These are phyloP conservation scores for Steinernema khuongi DNA, from an alignment of 1,140 invertebrate species.

Conservation along the genomic window DNA sequence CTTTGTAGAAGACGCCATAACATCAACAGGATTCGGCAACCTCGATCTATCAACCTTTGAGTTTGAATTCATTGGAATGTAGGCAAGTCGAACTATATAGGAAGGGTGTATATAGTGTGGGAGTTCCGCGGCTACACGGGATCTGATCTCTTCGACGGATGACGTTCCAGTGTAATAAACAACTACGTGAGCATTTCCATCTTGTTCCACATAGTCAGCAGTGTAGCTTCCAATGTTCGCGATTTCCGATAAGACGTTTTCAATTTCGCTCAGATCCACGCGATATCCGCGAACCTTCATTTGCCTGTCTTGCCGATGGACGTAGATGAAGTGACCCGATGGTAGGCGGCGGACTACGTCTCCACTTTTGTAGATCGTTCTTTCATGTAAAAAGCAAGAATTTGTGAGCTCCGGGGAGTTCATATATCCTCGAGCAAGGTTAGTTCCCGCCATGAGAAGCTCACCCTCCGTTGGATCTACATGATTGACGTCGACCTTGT, in stretches of 20 bases:
- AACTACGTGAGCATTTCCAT: constrained; percentile 14
- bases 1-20: no score
- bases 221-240: not conserved
- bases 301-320: constrained; percentile 15
- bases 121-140: not conserved
- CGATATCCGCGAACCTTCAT: constrained; percentile 20
- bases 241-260: not conserved
- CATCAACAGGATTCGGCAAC: no score
- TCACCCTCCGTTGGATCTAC: not conserved
- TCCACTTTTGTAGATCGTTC: constrained; percentile 19
- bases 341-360: not conserved
- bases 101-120: constrained; percentile 21
- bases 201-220: constrained; percentile 17
- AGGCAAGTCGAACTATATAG: not conserved
- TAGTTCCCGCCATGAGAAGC: constrained; percentile 21
- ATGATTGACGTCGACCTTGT: no score
- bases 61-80: constrained; percentile 22
- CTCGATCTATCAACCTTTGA: constrained; percentile 18
- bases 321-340: constrained; percentile 17
- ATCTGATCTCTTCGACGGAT: not conserved
- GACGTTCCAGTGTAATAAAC: constrained; percentile 15
- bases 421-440: constrained; percentile 25
- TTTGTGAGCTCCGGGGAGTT: not conserved
- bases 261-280: constrained; percentile 24
- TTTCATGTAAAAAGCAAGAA: not conserved